These are phyloP conservation scores for Indri indri DNA, from an alignment of 2,113 vertebrate genomes.

Conservation along the genomic window DNA sequence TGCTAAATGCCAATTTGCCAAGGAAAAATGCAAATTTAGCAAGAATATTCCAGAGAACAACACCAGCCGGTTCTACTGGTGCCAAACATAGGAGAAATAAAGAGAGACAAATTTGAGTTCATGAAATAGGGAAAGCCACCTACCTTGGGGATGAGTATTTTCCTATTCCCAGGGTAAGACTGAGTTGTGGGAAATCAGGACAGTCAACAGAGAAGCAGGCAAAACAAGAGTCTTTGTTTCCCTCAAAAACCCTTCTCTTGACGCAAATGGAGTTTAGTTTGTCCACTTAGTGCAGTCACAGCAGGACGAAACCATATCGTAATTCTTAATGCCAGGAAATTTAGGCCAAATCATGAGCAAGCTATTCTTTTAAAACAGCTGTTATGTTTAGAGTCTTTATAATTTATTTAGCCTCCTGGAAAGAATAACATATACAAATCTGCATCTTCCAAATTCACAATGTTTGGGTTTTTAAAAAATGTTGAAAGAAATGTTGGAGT, in stretches of 20 bases:
- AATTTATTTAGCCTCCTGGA: slow-evolving; percentile 37
- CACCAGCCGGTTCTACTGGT: background rate
- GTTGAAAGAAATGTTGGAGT: slow-evolving; percentile 8
- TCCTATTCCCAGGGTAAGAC: background rate
- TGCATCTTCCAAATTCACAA: background rate
- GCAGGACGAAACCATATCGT: background rate
- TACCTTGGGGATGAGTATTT: background rate
- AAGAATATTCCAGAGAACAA: background rate
- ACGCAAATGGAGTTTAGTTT: background rate
- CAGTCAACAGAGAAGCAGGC: background rate
- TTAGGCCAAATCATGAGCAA: background rate
- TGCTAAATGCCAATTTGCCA: background rate
- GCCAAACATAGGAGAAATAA: background rate
- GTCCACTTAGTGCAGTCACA: background rate
- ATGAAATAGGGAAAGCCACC: background rate
- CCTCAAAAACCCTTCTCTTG: background rate
- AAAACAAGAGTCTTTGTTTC: background rate
- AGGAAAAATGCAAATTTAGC: background rate
- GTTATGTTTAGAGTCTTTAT: background rate
- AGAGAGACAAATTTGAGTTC: background rate
- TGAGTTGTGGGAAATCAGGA: background rate
- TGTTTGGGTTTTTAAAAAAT: background rate
- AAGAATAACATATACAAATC: slow-evolving; percentile 4
- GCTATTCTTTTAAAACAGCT: slow-evolving; percentile 37
- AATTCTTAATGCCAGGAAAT: slow-evolving; percentile 25